Conservation (phyloP, 2,113 vertebrate species). For the Cynoglossus semilaevis region DNA sequence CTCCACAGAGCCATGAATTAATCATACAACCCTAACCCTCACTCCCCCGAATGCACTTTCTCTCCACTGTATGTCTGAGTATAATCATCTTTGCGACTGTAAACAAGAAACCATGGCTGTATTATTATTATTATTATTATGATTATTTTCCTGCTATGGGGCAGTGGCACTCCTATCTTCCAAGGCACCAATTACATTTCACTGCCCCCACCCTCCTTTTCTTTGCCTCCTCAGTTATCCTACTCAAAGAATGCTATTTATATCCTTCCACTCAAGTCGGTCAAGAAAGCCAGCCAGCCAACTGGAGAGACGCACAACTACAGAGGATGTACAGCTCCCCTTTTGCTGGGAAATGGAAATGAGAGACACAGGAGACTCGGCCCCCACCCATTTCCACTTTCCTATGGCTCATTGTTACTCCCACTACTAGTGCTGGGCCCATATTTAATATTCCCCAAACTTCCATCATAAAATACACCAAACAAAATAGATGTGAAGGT, state of each 20-base stretch:
- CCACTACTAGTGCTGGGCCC: slow-evolving; percentile 16
- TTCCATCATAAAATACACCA: slow-evolving; percentile 49
- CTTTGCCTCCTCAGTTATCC: slow-evolving; percentile 66
- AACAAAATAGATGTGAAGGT: slow-evolving; percentile 63
- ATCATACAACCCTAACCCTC: slow-evolving; percentile 60
- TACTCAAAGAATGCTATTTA: slow-evolving; percentile 76
- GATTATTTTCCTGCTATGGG: slow-evolving; percentile 43
- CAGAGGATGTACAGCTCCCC: slow-evolving; percentile 49
- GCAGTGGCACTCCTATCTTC: slow-evolving; percentile 67
- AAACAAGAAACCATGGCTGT: slow-evolving; percentile 56
- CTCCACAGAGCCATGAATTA: slow-evolving; percentile 66
- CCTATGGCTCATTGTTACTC: slow-evolving; percentile 36
- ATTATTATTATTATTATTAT: slow-evolving; percentile 37
- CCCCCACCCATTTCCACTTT: slow-evolving; percentile 18
- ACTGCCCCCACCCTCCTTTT: slow-evolving; percentile 21
- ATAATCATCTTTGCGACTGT: slow-evolving; percentile 56
- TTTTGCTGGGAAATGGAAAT: slow-evolving; percentile 50
- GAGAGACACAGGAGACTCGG: slow-evolving; percentile 32
- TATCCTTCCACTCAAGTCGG: slow-evolving; percentile 69
- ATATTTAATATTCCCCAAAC: slow-evolving; percentile 24
- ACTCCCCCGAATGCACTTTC: slow-evolving; percentile 59
- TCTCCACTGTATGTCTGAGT: slow-evolving; percentile 50
- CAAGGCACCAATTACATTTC: slow-evolving; percentile 67
- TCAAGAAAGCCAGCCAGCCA: slow-evolving; percentile 57
- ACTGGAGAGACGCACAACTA: slow-evolving; percentile 49